Base-by-base conservation (phyloP, 2,888 invertebrate genomes). In the Asteroscopus sphinx region DNA sequence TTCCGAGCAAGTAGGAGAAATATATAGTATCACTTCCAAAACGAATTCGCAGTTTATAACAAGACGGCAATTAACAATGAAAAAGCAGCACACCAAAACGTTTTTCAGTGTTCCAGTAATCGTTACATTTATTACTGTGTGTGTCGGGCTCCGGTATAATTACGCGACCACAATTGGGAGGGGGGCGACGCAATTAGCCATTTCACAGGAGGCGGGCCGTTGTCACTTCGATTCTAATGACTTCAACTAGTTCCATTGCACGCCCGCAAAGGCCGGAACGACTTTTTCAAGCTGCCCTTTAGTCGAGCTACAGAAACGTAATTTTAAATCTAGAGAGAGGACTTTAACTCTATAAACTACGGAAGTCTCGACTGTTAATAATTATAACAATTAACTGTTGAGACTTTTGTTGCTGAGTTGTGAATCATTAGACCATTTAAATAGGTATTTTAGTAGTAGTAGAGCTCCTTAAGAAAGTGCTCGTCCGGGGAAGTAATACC, bases 171-270 rank as follows among this genome's bases (percentile, higher is more conserved):
- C 81, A 87, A 82, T 83, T 78, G 72, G 68, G 71, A 68, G 62
- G 70, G 66, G 69, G 72, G 76, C 65, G 73, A 68, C 75, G 80
- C 77, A 82, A 85, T 83, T 84, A 83, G 77, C 79, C 77, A 76
- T 77, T 77, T 76, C 72, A 75, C 77, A 70, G 69, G 57, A 73
- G 59, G 66, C 67, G 57, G 67, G 54, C 73, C 76, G 78, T 81
- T 82, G 82, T 80, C 83, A 80, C 79, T 79, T 62, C 66, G 65
- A 59, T 75, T 72, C 72, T 80, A 85, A 82, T 76, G 79, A 79
- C 81, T 76, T 73, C 68, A 68, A 68, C 71, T 66, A 75, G 67
- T 69, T 71, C 41, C 60, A 66, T 51, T 69, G 66, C 56, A 28
- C 42, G 58, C 58, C 55, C 56, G 64, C 68, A 78, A 77, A 76